Conservation (phyloP, 2,113 vertebrate genomes). For the Misgurnus mizolepis region DNA sequence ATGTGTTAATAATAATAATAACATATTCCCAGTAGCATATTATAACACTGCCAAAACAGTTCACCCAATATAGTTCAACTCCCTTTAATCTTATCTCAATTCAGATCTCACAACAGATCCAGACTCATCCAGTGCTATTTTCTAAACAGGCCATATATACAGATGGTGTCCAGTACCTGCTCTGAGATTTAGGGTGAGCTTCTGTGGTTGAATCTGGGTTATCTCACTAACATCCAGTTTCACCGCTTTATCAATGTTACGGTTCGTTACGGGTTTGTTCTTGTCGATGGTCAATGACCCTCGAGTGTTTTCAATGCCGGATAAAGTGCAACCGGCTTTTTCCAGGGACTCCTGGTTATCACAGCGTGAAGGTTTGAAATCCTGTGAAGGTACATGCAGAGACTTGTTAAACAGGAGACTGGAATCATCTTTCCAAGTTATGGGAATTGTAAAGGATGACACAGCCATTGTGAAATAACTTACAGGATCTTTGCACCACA, state of each 20-base stretch:
- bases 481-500: constrained; percentile 91
- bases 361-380: constrained; percentile 90
- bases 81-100: too few relatives aligned
- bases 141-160: neutral
- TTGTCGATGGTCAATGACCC: constrained; percentile 70
- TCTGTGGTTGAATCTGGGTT: constrained; percentile 95
- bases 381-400: constrained; percentile 47
- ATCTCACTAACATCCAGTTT: constrained; percentile 85
- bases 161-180: constrained; percentile 74
- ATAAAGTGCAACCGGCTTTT: constrained; percentile 76
- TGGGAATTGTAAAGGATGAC: neutral
- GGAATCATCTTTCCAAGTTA: neutral
- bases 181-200: constrained; percentile 82
- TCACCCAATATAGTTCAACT: too few relatives aligned
- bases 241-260: constrained; percentile 77
- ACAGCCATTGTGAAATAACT: constrained; percentile 60
- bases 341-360: constrained; percentile 86
- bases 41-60: too few relatives aligned
- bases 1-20: too few relatives aligned
- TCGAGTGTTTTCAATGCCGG: constrained; percentile 85
- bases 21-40: neutral
- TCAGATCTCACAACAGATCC: neutral
- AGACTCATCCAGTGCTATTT: neutral
- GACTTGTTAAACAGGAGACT: neutral
- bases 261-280: constrained; percentile 85